phyloP scores from a whole-genome alignment of 2,113 vertebrate genomes.

The Onychostruthus taczanowskii region DNA sequence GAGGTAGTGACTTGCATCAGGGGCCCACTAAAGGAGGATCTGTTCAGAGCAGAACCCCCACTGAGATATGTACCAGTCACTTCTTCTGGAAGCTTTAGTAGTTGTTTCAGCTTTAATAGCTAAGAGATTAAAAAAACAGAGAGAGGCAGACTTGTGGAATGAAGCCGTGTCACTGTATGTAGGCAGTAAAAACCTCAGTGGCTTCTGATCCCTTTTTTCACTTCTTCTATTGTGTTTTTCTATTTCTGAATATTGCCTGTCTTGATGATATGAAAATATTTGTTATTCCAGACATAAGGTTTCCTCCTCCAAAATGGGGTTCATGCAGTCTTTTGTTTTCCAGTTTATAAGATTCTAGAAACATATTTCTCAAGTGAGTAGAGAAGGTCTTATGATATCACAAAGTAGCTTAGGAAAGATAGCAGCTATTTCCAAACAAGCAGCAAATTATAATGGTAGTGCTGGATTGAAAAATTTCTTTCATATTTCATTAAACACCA shows the following conservation, averaged over 20 bases:
- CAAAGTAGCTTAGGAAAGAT: not conserved
- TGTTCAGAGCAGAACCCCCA: not conserved
- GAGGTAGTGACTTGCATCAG: not conserved
- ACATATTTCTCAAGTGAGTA: not conserved
- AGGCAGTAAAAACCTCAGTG: not conserved
- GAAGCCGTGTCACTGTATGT: not conserved
- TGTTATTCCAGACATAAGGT: not conserved
- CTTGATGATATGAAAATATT: not conserved
- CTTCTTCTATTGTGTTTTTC: not conserved
- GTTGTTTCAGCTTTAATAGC: not conserved
- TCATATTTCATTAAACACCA: not conserved
- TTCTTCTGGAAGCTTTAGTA: not conserved
- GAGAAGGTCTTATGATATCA: not conserved
- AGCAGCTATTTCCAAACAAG: not conserved
- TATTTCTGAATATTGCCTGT: not conserved
- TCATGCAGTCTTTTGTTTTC: not conserved
- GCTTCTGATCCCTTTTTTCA: not conserved
- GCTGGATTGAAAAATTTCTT: not conserved
- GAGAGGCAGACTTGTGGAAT: rapidly evolving
- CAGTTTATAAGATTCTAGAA: not conserved
- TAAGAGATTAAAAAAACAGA: not conserved
- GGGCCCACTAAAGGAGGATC: not conserved
- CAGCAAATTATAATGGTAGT: not conserved
- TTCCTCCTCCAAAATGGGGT: not conserved
- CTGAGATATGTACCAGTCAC: not conserved